These are phyloP conservation scores for Papilio dardanus DNA, from an alignment of 1,140 invertebrate genomes.

Conservation along the genomic window DNA sequence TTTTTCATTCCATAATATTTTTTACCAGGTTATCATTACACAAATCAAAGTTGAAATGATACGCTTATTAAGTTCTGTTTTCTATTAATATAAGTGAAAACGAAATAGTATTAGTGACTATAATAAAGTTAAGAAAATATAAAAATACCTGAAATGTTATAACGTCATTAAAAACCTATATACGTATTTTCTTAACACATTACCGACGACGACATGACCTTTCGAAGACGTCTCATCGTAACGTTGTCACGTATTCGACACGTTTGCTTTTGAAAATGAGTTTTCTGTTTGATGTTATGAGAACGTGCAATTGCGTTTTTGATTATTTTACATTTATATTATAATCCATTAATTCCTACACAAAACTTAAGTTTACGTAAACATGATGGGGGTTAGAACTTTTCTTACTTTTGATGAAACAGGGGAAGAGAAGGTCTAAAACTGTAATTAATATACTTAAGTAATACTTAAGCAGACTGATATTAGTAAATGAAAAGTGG, in stretches of 20 bases:
- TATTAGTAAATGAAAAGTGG: too few species aligned
- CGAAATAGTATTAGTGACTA: too few species aligned
- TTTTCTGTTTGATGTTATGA: slow-evolving; percentile 21
- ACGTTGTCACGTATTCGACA: not conserved
- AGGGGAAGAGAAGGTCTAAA: too few species aligned
- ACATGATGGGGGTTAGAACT: too few species aligned
- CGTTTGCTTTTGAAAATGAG: slow-evolving; percentile 23
- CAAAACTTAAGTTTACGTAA: not conserved
- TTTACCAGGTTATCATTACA: too few species aligned
- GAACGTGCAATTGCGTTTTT: slow-evolving; percentile 16
- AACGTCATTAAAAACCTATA: not conserved
- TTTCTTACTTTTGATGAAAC: too few species aligned
- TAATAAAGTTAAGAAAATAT: too few species aligned
- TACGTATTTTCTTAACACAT: not conserved
- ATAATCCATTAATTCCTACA: not conserved
- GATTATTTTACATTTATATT: not conserved
- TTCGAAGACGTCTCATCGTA: not conserved
- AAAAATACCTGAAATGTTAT: not conserved
- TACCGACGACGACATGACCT: not conserved
- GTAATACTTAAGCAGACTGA: too few species aligned
- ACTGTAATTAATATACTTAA: too few species aligned
- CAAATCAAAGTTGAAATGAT: too few species aligned
- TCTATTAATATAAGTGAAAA: too few species aligned
- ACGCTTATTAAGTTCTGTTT: too few species aligned
- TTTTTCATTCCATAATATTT: not conserved